Evolutionary conservation across 2,888 invertebrate species (phyloP), one percentile per base, ranked within the genome.

Genomic region (Eilema sororculum): DNA sequence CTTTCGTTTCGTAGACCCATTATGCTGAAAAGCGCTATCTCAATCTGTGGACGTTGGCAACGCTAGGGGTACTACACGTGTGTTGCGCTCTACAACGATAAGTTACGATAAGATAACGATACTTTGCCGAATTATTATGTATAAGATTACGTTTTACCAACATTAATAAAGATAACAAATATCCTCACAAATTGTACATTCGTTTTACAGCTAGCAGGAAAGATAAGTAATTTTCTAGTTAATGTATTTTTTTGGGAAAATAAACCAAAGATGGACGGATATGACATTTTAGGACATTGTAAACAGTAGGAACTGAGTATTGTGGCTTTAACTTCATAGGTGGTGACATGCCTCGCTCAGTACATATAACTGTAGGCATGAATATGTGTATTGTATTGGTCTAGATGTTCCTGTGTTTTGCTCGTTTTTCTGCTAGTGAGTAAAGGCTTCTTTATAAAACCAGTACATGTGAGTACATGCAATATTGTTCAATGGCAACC

Each of bases 181-280:
- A 67, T 67, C 60, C 67, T 57, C 30, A 58, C 30, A 58, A 59
- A 24, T n/a, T 46, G 28, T 41, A 60, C 28, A 28, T 52, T n/a
- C 20, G n/a, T 52, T 52, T 52, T 52, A 52, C 52, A 20, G 52
- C n/a, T 52, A 52, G 20, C 52, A 52, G n/a, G 52, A 52, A 52
- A 52, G 52, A 52, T 59, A 61, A 60, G 58, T 28, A 67, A 37
- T 64, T 71, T 46, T 72, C 68, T 74, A 60, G 30, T n/a, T n/a
- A 78, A 72, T 77, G 60, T 72, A 72, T 70, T 69, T 61, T 68
- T 69, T 80, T 78, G 78, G 80, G 71, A 74, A 59, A 74, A 71
- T 72, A 68, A 80, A n/a, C n/a, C 73, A 82, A 75, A 72, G 60
- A 66, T 62, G 9, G 52, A 52, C 9, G 61, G 30, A 72, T 58